phyloP scores from a whole-genome alignment of 2,113 vertebrate genomes.

The Pollachius pollachius region DNA sequence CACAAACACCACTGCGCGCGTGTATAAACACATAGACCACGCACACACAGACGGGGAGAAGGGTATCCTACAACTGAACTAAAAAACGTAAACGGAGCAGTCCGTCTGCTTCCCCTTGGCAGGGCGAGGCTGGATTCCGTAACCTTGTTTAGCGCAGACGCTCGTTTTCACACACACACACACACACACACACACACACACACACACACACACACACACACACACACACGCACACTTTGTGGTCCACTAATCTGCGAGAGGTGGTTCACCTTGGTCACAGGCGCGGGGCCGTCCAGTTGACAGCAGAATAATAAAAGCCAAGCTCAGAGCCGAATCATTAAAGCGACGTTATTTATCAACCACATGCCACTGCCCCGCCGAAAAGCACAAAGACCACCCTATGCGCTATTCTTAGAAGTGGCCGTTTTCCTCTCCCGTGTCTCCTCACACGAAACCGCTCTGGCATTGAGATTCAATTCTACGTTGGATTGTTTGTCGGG shows the following conservation, averaged over 20 bases:
- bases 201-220: conserved; percentile 15
- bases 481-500: conserved; percentile 3
- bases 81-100: conserved; percentile 55
- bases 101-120: conserved; percentile 52
- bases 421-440: conserved; percentile 50
- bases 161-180: conserved; percentile 55
- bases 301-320: conserved; percentile 39
- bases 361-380: conserved; percentile 70
- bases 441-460: conserved; percentile 41
- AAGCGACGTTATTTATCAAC: conserved; percentile 64
- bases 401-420: conserved; percentile 73
- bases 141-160: conserved; percentile 72
- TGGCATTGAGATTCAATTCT: conserved; percentile 14
- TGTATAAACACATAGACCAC: conserved; percentile 28
- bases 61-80: conserved; percentile 68
- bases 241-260: conserved; percentile 44
- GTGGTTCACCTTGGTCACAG: conserved; percentile 45
- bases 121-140: conserved; percentile 75
- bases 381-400: conserved; percentile 75
- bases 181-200: conserved; percentile 14
- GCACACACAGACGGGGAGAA: conserved; percentile 52
- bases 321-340: conserved; percentile 48
- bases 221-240: conserved; percentile 52
- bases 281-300: conserved; percentile 18
- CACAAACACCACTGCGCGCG: conserved; percentile 10